Base-by-base conservation (phyloP, 2,888 invertebrate genomes). In the Argyresthia albistria region DNA sequence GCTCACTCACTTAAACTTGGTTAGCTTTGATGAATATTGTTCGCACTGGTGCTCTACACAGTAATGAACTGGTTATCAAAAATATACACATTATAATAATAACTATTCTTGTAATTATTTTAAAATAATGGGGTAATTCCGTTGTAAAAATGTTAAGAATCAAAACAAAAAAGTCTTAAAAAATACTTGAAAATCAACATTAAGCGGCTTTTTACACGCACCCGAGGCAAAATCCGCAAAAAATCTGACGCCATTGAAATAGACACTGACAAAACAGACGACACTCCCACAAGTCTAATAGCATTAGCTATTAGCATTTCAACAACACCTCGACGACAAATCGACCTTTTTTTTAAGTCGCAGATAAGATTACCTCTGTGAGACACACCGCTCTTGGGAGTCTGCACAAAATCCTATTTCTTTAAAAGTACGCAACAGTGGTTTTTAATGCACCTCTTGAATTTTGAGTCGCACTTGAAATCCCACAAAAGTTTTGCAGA, bases 351-450 rank as follows among this genome's bases (percentile, higher is more conserved):
- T 76, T 66, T 68, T 67, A 64, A 59, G 66, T 54, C 51, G 60
- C 56, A 79, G 81, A 84, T 84, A 86, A 84, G 80, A 79, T 76
- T 77, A 74, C 65, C 45, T 36, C 14, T 10, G 35, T 43, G 43
- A 50, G 49, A 37, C n/a, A 25, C 35, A 68, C 67, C 66, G 25
- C 25, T 25, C 25, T 63, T 76, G 15, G 45, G 50, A 36, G 78
- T 82, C 79, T 79, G 73, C 66, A 71, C 70, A 64, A 75, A 80
- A 83, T 84, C 84, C 81, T 70, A 81, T 83, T 81, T 72, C 61
- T 25, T 47, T 14, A 67, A 72, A 74, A 77, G 69, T 76, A 87
- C 81, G 87, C 84, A 76, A 80, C 80, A 72, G 68, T 76, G 87
- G 79, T 73, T 84, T 76, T 71, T 70, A 76, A 77, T 76, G 75